A percentile compares a stretch with the other conserved stretches of the same genome.
phyloP scores from a whole-genome alignment of 1,140 invertebrate species.

The Cardiocondyla obscurior region DNA sequence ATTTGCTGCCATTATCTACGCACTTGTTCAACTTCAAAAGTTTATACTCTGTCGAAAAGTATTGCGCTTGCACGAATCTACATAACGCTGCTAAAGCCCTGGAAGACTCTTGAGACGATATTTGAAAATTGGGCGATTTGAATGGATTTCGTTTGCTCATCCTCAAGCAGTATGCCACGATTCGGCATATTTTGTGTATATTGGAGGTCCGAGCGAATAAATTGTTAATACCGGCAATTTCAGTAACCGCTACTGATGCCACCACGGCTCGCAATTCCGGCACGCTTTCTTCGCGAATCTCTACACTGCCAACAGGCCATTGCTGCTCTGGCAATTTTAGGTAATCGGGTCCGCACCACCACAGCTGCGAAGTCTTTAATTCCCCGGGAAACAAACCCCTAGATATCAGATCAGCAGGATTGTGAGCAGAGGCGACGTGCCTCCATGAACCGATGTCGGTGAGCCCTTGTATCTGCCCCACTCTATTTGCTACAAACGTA shows the following conservation, averaged over 20 bases:
- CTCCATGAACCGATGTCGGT: slow-evolving; percentile 37
- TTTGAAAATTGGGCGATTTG: too few species aligned
- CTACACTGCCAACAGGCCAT: too few species aligned
- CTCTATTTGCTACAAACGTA: slow-evolving; percentile 45
- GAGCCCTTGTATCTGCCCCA: slow-evolving; percentile 68
- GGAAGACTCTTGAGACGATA: too few species aligned
- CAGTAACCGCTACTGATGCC: too few species aligned
- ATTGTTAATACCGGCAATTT: too few species aligned
- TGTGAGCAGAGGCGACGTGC: slow-evolving; percentile 71
- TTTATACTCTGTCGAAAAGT: background rate
- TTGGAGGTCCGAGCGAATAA: too few species aligned
- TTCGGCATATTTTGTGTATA: slow-evolving; percentile 34
- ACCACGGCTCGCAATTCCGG: too few species aligned
- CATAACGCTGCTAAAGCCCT: too few species aligned
- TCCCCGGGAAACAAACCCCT: slow-evolving; percentile 62
- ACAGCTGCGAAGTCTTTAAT: background rate
- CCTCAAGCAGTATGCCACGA: slow-evolving; percentile 55
- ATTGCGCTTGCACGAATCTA: background rate
- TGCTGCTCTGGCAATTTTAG: too few species aligned
- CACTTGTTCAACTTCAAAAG: too few species aligned
- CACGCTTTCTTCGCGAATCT: too few species aligned
- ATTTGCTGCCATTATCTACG: background rate
- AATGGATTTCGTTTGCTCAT: too few species aligned
- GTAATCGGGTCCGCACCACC: background rate
- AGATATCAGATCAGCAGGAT: slow-evolving; percentile 81